Percentiles rank a stretch among this genome's conserved stretches.
Evolutionary conservation across 1,140 invertebrate species (phyloP).

Genomic region (Popillia japonica): DNA sequence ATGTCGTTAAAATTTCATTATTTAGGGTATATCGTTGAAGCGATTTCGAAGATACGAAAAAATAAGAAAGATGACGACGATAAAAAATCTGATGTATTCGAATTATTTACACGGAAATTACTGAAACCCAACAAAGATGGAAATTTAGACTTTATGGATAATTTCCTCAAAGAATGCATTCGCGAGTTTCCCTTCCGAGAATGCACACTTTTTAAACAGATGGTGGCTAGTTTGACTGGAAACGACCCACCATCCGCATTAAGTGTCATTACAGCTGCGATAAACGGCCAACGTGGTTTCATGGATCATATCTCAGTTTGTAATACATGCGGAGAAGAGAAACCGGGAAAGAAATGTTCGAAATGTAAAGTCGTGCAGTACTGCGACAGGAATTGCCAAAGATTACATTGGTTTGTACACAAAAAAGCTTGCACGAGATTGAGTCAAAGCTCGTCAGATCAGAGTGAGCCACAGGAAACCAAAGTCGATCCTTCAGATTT

Average conservation of each 20-base stretch:
- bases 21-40: conserved; percentile 77
- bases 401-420: conserved; percentile 95
- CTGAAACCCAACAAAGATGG: conserved; percentile 80
- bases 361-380: conserved; percentile 94
- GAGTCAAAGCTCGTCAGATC: conserved; percentile 51
- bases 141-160: conserved; percentile 81
- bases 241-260: conserved; percentile 74
- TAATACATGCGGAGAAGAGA: conserved; percentile 87
- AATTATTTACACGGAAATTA: conserved; percentile 77
- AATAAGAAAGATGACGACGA: conserved; percentile 61
- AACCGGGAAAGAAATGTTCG: conserved; percentile 92
- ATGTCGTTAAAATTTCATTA: conserved; percentile 94
- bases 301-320: conserved; percentile 78
- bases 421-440: conserved; percentile 84
- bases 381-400: conserved; percentile 93
- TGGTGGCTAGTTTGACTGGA: conserved; percentile 75
- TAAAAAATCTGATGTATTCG: conserved; percentile 74
- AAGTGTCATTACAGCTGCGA: conserved; percentile 80
- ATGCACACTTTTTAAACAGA: conserved; percentile 86
- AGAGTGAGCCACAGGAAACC: conserved; percentile 22
- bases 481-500: conserved; percentile 48
- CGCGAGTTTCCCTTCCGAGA: conserved; percentile 89
- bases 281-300: conserved; percentile 88
- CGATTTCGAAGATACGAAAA: conserved; percentile 66
- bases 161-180: conserved; percentile 83